phyloP scores from a whole-genome alignment of 2,888 invertebrate species.

The Pristionchus arcanus region DNA sequence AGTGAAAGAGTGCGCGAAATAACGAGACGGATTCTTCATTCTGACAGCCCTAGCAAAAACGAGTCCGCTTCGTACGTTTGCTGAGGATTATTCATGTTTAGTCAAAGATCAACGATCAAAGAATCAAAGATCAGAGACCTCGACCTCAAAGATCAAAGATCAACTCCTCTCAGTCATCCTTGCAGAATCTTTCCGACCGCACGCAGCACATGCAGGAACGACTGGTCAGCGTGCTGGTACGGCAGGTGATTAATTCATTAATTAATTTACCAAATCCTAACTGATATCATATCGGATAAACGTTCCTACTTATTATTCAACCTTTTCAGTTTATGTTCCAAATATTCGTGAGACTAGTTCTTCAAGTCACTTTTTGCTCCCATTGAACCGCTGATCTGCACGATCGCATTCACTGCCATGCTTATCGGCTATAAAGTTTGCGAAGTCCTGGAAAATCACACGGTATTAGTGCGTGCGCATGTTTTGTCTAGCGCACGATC shows the following conservation, averaged over 20 bases:
- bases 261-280: background rate
- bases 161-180: background rate
- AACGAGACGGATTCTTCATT: no score
- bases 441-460: background rate
- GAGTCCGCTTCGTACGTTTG: no score
- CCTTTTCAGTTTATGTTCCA: no score
- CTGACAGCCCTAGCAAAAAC: no score
- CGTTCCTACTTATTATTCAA: no score
- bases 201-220: conserved; percentile 45
- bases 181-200: conserved; percentile 1
- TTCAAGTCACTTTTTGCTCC: background rate
- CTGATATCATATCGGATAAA: no score
- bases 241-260: background rate
- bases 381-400: background rate
- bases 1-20: no score
- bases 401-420: background rate
- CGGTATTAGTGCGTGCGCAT: background rate
- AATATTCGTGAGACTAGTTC: no score
- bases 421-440: background rate
- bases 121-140: no score
- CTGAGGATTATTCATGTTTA: no score
- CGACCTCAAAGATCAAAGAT: background rate
- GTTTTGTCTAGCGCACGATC: background rate
- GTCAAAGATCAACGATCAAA: background rate
- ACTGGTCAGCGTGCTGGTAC: background rate